phyloP scores from a whole-genome alignment of 1,140 invertebrate genomes.

The Pogonomyrmex barbatus region DNA sequence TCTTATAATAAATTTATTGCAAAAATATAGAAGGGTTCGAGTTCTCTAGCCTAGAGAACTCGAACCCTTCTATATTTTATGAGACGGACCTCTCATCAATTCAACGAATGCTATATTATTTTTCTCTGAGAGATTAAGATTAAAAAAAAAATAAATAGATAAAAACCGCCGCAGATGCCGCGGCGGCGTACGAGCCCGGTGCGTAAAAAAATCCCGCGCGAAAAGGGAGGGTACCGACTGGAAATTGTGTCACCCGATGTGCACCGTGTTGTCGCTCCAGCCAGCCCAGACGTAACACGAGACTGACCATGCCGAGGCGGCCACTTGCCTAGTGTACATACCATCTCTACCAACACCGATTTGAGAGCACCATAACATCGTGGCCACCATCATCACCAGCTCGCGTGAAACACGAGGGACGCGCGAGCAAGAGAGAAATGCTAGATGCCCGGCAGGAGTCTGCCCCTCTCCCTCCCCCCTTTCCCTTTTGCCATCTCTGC shows the following conservation, averaged over 20 bases:
- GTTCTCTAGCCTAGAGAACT: background rate
- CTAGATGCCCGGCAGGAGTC: constrained; percentile 7
- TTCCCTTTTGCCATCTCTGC: background rate
- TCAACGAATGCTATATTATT: background rate
- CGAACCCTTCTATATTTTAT: background rate
- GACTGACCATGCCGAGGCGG: constrained; percentile 68
- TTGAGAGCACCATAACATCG: constrained; percentile 40
- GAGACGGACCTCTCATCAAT: background rate
- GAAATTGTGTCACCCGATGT: constrained; percentile 76
- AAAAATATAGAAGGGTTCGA: too few relatives aligned
- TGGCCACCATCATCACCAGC: constrained; percentile 25
- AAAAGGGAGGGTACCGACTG: constrained; percentile 12
- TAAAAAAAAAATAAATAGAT: constrained; percentile 5
- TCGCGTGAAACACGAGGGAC: constrained; percentile 25
- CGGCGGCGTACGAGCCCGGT: background rate
- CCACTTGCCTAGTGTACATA: constrained; percentile 65
- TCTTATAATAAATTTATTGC: background rate
- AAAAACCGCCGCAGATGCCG: background rate
- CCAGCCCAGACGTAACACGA: constrained; percentile 78
- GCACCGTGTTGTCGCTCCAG: constrained; percentile 67
- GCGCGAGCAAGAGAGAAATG: constrained; percentile 23
- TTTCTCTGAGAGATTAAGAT: background rate
- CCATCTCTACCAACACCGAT: constrained; percentile 64
- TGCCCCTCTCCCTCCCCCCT: background rate
- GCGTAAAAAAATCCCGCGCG: background rate